Base-by-base conservation (phyloP, 2,888 invertebrate species). In the Hypsopygia costalis region DNA sequence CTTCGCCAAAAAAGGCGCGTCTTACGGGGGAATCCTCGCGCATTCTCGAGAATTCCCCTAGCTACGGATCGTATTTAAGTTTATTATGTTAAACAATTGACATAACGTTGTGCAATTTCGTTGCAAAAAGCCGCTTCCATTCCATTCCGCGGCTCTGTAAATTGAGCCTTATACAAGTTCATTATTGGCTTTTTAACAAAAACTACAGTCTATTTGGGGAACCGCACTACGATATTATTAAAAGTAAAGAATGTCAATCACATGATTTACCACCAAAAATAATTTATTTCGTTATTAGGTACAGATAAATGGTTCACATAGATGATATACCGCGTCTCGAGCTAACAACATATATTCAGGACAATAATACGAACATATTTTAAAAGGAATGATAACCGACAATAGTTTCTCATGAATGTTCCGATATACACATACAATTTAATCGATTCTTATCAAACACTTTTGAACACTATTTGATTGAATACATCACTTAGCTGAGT, bases 401-500 rank as follows among this genome's bases (percentile, higher is more conserved):
- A 44, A 48, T 44, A 45, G 3, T 16, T 28, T 39, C 45, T 43
- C 29, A 22, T 34, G 11, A 38, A 12, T 25, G 10, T 33, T 16
- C 16, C 20, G 30, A 37, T 37, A 36, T 37, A 25, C 41, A 37
- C 28, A 41, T 41, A 36, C 36, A 53, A 60, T 61, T 52, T 43
- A 50, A 62, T 64, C 63, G 63, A 66, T 60, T 55, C 48, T 16
- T 4, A 16, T 16, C 16, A 16, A 33, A 33, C 40, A 46, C 42
- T 42, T 61, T 60, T 74, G 72, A 77, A 78, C 75, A 80, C 75
- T 66, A 66, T 66, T 68, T 62, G 51, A 64, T 68, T 62, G 51
- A 64, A 64, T 69, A 72, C 62, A 65, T 62, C 55, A 66, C 64
- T 54, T 61, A 48, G 56, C 62, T 67, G 46, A 59, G 53, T 57